Evolutionary conservation across 2,113 vertebrate genomes (phyloP).

Genomic region (Python bivittatus): DNA sequence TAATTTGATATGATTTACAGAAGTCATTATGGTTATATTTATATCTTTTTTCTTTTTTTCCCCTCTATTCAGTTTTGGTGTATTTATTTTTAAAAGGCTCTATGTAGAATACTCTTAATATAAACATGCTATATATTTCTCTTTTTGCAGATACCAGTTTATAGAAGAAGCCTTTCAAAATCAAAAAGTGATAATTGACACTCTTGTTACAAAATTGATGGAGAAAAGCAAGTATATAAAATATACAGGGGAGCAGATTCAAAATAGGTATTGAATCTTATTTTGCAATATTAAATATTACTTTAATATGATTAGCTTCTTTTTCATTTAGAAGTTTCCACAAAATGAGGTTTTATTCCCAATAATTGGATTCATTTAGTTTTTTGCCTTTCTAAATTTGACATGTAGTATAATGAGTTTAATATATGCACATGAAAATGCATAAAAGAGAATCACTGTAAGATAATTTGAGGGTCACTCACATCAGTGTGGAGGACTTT

Average conservation of each 20-base stretch:
- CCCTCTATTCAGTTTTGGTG: not conserved
- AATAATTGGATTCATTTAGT: not conserved
- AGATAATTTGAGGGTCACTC: not conserved
- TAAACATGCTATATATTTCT: not conserved
- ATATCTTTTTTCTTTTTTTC: not conserved
- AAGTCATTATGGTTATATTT: not conserved
- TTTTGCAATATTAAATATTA: constrained; percentile 9
- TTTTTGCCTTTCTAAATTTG: not conserved
- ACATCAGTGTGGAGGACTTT: not conserved
- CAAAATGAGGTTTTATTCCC: not conserved
- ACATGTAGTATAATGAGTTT: not conserved
- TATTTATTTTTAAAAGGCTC: not conserved
- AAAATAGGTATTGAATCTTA: constrained; percentile 79
- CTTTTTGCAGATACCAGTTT: constrained; percentile 90
- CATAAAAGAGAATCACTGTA: not conserved
- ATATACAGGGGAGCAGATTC: constrained; percentile 89
- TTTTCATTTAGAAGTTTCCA: not conserved
- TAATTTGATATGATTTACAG: not conserved
- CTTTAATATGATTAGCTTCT: not conserved
- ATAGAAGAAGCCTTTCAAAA: constrained; percentile 97
- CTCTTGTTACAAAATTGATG: constrained; percentile 91
- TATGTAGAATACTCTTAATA: not conserved
- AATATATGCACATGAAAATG: not conserved
- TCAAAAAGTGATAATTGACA: constrained; percentile 94
- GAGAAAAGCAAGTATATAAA: constrained; percentile 94